phyloP scores from a whole-genome alignment of 2,113 vertebrate species.

The Heterotis niloticus region DNA sequence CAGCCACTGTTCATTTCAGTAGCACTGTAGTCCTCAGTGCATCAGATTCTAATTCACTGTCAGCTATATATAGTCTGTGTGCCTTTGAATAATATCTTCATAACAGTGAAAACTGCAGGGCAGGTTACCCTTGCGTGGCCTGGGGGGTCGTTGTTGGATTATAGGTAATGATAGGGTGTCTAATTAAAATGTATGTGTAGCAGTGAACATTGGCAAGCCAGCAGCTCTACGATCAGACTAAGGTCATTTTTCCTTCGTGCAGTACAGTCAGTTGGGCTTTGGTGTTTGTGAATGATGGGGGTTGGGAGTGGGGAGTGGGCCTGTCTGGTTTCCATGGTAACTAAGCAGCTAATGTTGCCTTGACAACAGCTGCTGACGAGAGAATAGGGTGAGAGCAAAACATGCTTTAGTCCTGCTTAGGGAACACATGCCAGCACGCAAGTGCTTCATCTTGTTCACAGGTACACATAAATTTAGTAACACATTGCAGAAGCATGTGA shows the following conservation, averaged over 20 bases:
- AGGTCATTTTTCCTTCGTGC: not conserved
- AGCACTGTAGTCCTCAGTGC: too few species aligned
- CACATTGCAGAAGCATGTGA: not conserved
- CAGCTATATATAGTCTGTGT: not conserved
- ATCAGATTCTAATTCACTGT: not conserved
- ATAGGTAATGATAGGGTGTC: not conserved
- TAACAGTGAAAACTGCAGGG: not conserved
- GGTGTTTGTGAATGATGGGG: not conserved
- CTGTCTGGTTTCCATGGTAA: conserved; percentile 24
- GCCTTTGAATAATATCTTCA: not conserved
- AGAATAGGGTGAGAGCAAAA: not conserved
- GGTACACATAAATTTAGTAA: not conserved
- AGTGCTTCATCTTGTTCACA: not conserved
- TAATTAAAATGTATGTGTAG: not conserved
- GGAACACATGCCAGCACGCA: not conserved
- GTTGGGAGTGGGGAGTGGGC: not conserved
- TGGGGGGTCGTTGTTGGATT: not conserved
- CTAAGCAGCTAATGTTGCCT: conserved; percentile 18
- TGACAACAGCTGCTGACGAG: conserved; percentile 13
- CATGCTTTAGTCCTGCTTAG: not conserved
- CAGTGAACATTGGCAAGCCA: not conserved
- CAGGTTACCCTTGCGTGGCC: too few species aligned
- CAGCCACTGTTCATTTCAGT: too few species aligned
- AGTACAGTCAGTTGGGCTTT: not conserved
- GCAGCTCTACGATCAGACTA: not conserved